A percentile compares a stretch with the other conserved stretches of the same genome.
Evolutionary conservation across 1,140 invertebrate species (phyloP).

Genomic region (honey bee (Apis mellifera)): DNA sequence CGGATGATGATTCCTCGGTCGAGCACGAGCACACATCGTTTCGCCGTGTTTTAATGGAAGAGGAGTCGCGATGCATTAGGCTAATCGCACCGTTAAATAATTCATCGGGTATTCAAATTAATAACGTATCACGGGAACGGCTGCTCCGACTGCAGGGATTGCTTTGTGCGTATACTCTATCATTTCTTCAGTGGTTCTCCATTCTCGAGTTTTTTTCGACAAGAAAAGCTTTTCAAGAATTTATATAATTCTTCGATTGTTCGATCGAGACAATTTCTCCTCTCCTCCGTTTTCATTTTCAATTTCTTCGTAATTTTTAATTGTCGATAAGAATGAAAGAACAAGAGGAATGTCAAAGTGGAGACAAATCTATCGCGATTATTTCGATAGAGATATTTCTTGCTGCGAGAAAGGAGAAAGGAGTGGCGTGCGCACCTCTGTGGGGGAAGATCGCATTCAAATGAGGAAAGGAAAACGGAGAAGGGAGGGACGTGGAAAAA

Average conservation of each 20-base stretch:
- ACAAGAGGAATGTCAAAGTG: too few relatives aligned
- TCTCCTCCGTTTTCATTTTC: background rate
- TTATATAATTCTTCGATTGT: too few relatives aligned
- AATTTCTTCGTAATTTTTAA: background rate
- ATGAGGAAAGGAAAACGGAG: conserved; percentile 67
- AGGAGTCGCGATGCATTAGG: conserved; percentile 55
- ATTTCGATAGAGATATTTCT: too few relatives aligned
- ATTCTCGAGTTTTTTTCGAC: background rate
- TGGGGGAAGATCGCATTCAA: conserved; percentile 73
- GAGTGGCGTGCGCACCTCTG: conserved; percentile 57
- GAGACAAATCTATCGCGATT: too few relatives aligned
- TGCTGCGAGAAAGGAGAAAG: background rate
- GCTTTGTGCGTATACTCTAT: conserved; percentile 62
- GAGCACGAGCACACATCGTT: background rate
- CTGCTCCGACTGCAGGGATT: conserved; percentile 46
- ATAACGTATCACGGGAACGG: conserved; percentile 64
- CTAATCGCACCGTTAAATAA: conserved; percentile 67
- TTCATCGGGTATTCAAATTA: conserved; percentile 70
- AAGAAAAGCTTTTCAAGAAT: too few relatives aligned
- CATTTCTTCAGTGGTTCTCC: conserved; percentile 67
- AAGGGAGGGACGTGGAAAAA: conserved; percentile 8
- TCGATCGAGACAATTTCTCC: too few relatives aligned
- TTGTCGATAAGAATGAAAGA: too few relatives aligned
- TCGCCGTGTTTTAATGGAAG: conserved; percentile 23
- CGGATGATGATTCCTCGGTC: background rate